Base-by-base conservation (phyloP, 2,888 invertebrate genomes). In the Sphaerophoria rueppellii region DNA sequence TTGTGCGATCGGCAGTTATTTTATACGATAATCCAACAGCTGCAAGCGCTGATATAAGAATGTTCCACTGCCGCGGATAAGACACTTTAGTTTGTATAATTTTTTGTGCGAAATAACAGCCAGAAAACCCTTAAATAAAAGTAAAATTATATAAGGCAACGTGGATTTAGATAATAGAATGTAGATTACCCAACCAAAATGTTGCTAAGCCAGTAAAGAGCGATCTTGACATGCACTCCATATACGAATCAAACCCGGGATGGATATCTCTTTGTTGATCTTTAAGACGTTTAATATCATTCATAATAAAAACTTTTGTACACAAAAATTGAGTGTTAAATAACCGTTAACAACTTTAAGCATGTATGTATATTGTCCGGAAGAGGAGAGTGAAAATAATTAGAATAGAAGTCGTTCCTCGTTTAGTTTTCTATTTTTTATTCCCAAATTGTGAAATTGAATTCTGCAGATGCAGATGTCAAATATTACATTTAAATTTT, bases 191-290 rank as follows among this genome's bases (percentile, higher is more conserved):
- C 69, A 93, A 88, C 75, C 92, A 91, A 88, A 92, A 92, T 4
- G 91, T 88, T n/a, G 92, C 91, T 40, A 93, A 71, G 11, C 93
- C 93, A 2, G 91, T 90, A 71, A 93, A 91, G 4, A 92, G 88
- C 0, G 92, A 89, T 80, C 93, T 89, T 46, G 92, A 91, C 92
- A 93, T 92, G 85, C 93, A 93, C 87, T 93, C 91, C 55, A 93
- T 87, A 82, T 93, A 93, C 2, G 90, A 90, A 88, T 91, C 92
- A 83, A 92, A 92, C 24, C 91, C 92, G 4, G 92, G 93, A 88
- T 92, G 92, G 78, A 89, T 90, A 11, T 90, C 91, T 58, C 90
- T 90, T 85, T 92, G 92, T 78, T 92, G 91, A 34, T 92, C 92
- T 86, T 91, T 92, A 43, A 92, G 87, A 35, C 89, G 88, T 71